Evolutionary conservation across 92 coral and sea anemone species (phyloP), one percentile per base, ranked within the genome.

Genomic region (Zoanthus gigantus): DNA sequence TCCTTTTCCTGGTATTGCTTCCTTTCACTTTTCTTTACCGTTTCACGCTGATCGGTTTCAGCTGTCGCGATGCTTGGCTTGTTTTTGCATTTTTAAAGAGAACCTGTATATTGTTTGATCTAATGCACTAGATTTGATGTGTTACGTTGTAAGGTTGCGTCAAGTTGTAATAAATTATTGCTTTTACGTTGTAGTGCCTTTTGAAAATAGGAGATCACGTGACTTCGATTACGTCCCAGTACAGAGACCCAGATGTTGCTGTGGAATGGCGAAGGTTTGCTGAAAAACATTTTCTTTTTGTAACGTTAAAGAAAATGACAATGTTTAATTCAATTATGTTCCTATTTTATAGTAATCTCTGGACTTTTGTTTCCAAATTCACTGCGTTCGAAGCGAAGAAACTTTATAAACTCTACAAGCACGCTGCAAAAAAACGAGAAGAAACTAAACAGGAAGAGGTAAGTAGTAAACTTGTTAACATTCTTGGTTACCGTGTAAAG

Each of bases 321-420:
- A 2, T 50, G 9, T 2, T 11, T 50, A 31, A 7, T 77, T 10
- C 32, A 10, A 8, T 44, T 6, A 7, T 8, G 34, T 85, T 7
- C 48, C 42, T 16, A 7, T 29, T 57, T 94, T 96, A 67, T 72
- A 96, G 99, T 73, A 96, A 93, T n/a, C 91, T 96, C 44, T 96
- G 99, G 99, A 93, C 98, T 6, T 96, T 96, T 56, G 99, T 96
- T 10, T 95, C 99, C 9, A 96, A 96, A 82, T 96, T 96, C 89
- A 96, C 99, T 16, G 94, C 98, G 17, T 95, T 96, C 69, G 98
- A 96, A 68, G 99, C 98, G 15, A 96, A 96, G 87, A 96, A 96
- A 84, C 84, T 96, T 58, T 93, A 90, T 80, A 93, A 91, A 66
- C 90, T 96, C 78, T 96, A 96, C 88, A 92, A 94, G 81, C 99